Conservation (phyloP, 2,888 invertebrate genomes). For the Rhodophaea formosa region DNA sequence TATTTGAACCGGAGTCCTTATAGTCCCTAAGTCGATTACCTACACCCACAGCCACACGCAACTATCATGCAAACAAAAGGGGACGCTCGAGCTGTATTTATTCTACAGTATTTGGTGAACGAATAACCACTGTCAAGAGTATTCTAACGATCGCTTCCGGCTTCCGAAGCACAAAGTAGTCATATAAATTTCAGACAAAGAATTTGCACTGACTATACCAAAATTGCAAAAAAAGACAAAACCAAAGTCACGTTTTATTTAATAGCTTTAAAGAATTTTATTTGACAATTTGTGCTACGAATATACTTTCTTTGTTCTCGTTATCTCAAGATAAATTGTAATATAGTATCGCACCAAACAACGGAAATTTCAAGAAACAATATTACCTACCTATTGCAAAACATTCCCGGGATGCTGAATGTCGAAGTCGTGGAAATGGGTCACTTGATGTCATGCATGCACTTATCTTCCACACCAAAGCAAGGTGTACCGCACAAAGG, state of each 20-base stretch:
- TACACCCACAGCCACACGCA: constrained; percentile 34
- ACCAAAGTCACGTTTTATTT: background rate
- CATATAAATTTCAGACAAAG: too few relatives aligned
- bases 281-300: background rate
- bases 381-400: constrained; percentile 61
- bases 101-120: constrained; percentile 49
- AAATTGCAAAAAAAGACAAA: too few relatives aligned
- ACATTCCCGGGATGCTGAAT: constrained; percentile 56
- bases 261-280: constrained; percentile 1
- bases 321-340: background rate
- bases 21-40: background rate
- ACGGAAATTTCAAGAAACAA: constrained; percentile 57
- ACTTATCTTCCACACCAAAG: constrained; percentile 47
- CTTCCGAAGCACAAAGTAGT: background rate
- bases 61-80: constrained; percentile 46
- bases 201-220: too few relatives aligned
- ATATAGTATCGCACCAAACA: constrained; percentile 33
- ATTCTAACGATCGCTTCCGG: constrained; percentile 1
- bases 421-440: constrained; percentile 70
- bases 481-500: constrained; percentile 49
- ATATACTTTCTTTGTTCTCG: constrained; percentile 1
- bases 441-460: constrained; percentile 64
- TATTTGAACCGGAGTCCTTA: background rate
- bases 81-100: constrained; percentile 44
- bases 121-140: constrained; percentile 33